These are phyloP conservation scores for Imbricaverruca yamaguchii DNA, from an alignment of 2,888 invertebrate species.

Conservation along the genomic window DNA sequence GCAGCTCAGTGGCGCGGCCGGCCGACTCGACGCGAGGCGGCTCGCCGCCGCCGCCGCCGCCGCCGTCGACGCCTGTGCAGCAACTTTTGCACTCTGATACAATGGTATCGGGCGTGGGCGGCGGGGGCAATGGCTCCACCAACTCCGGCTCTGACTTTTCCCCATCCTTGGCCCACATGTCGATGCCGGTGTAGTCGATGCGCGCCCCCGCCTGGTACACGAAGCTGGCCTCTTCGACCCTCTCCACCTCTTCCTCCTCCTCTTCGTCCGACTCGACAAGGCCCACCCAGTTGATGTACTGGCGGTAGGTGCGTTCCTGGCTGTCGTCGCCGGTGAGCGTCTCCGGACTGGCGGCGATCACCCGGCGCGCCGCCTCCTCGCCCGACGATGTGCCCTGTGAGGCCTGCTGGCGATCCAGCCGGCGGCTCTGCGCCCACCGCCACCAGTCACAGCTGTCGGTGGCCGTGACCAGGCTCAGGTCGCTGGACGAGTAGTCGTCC, in stretches of 20 bases:
- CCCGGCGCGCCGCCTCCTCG: not conserved
- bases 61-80: not conserved
- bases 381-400: not conserved
- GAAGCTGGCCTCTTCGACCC: not conserved
- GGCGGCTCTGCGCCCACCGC: constrained; percentile 16
- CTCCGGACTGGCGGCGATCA: not conserved
- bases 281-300: constrained; percentile 8
- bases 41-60: not conserved
- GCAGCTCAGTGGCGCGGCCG: not conserved
- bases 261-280: constrained; percentile 1
- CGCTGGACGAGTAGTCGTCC: constrained; percentile 18
- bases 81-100: not conserved
- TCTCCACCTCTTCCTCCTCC: not conserved
- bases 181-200: not conserved
- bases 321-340: not conserved
- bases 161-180: not conserved
- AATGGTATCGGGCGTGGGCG: not conserved
- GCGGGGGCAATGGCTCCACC: not conserved
- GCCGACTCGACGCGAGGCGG: not conserved
- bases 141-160: not conserved
- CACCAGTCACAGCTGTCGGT: constrained; percentile 19
- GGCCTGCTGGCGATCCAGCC: not conserved
- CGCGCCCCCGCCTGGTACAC: not conserved
- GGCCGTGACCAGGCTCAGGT: constrained; percentile 9
- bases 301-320: not conserved